Evolutionary conservation across 2,113 vertebrate species (phyloP), one percentile per base, ranked within the genome.

Genomic region (Dunckerocampus dactyliophorus): DNA sequence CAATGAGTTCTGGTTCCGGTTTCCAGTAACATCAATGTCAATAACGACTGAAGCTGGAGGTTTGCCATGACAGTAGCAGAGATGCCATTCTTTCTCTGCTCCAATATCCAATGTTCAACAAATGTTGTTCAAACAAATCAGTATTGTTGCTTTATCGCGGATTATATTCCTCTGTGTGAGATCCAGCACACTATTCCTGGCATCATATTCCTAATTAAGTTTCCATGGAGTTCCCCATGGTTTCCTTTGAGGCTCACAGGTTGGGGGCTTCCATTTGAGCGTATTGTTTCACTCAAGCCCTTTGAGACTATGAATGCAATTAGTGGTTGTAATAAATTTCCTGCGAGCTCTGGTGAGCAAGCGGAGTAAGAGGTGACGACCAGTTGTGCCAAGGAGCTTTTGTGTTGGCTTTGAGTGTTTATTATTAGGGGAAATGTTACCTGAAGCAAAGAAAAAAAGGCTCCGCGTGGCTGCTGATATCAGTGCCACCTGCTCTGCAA

Each of bases 281-380:
- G 66, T 81, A 74, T 74, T 77, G 67, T 81, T 80, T 72, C 62
- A 73, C 55, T 69, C 63, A 77, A 67, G 59, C 63, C 76, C 61
- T 67, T 63, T 62, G 83, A 81, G 83, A 77, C 77, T 28, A 31
- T 81, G 79, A 85, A 79, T 85, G 71, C 72, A 84, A 87, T 85
- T 80, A 82, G 72, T 56, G 62, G 51, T 68, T 69, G 39, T 82
- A 78, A 85, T 78, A 78, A 82, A 85, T 87, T 84, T 81, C 76
- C 71, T 61, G 70, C 47, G 72, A 65, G 72, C 63, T 71, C 76
- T 28, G 24, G 77, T 67, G 74, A 73, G 73, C 6, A 46, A 67
- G 52, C 13, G 61, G 69, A 43, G 51, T 54, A 21, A 59, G 52
- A 49, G 59, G 47, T 39, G 62, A 12, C 17, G 76, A 61, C 55